Evolutionary conservation across 2,113 vertebrate species (phyloP).

Genomic region (Rhinoderma darwinii): DNA sequence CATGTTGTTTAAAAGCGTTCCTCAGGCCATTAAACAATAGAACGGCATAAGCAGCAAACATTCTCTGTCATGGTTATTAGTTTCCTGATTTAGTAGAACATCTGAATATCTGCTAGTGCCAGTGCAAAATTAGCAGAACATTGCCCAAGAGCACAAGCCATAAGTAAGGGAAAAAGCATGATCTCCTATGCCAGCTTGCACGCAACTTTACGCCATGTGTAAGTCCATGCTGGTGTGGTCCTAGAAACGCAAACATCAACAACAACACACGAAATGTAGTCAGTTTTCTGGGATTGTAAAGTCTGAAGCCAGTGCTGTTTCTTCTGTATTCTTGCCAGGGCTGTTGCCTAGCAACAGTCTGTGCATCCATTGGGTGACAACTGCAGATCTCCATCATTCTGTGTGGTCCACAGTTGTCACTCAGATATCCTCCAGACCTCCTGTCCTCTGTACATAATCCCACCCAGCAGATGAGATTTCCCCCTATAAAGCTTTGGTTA

Average conservation of each 20-base stretch:
- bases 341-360: too few relatives aligned
- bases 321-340: too few relatives aligned
- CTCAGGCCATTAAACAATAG: not conserved
- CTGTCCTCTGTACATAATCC: too few relatives aligned
- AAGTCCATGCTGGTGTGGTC: not conserved
- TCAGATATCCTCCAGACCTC: too few relatives aligned
- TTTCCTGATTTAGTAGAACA: not conserved
- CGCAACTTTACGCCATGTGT: too few relatives aligned
- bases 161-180: not conserved
- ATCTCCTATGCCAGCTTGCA: not conserved
- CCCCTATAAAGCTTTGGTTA: too few relatives aligned
- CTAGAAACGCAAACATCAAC: not conserved
- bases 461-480: too few relatives aligned
- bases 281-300: not conserved
- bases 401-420: too few relatives aligned
- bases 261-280: not conserved
- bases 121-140: not conserved
- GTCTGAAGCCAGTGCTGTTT: too few relatives aligned
- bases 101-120: not conserved
- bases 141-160: not conserved
- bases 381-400: too few relatives aligned
- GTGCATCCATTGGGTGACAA: too few relatives aligned
- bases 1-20: constrained; percentile 3
- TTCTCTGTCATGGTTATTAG: constrained; percentile 27
- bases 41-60: not conserved